phyloP scores from a whole-genome alignment of 1,140 invertebrate genomes.

The Heliconius melpomene region DNA sequence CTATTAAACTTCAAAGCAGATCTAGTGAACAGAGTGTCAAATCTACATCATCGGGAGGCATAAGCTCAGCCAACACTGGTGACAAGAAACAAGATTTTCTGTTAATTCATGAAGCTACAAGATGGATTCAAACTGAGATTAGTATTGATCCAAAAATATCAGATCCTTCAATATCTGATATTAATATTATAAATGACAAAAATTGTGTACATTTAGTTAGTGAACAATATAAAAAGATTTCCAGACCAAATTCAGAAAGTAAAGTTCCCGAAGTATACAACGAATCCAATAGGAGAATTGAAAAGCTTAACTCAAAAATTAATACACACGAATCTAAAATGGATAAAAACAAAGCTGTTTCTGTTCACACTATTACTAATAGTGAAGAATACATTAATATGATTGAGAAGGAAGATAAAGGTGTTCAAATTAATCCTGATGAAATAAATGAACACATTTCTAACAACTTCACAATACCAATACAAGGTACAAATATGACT shows the following conservation, averaged over 20 bases:
- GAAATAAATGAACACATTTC: constrained; percentile 19
- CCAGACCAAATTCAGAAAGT: constrained; percentile 38
- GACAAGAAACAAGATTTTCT: constrained; percentile 26
- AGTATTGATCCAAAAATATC: constrained; percentile 70
- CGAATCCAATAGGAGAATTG: neutral
- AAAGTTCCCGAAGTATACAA: constrained; percentile 18
- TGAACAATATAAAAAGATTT: constrained; percentile 52
- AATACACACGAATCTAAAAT: neutral
- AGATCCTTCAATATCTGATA: constrained; percentile 64
- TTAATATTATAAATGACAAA: constrained; percentile 58
- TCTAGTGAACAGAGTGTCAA: constrained; percentile 40
- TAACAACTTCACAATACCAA: constrained; percentile 63
- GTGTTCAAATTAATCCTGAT: constrained; percentile 40
- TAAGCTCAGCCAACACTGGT: neutral
- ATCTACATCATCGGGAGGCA: constrained; percentile 36
- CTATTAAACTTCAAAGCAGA: constrained; percentile 40
- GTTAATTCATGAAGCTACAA: constrained; percentile 52
- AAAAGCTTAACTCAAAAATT: neutral
- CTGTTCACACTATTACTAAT: neutral
- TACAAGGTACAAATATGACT: constrained; percentile 72
- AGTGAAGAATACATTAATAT: constrained; percentile 1
- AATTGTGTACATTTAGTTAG: constrained; percentile 54
- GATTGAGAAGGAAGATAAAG: constrained; percentile 38
- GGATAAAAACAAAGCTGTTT: neutral
- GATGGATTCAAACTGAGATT: constrained; percentile 69